These are phyloP conservation scores for Actenoides lindsayi DNA, from an alignment of 2,113 vertebrate species.

Conservation along the genomic window DNA sequence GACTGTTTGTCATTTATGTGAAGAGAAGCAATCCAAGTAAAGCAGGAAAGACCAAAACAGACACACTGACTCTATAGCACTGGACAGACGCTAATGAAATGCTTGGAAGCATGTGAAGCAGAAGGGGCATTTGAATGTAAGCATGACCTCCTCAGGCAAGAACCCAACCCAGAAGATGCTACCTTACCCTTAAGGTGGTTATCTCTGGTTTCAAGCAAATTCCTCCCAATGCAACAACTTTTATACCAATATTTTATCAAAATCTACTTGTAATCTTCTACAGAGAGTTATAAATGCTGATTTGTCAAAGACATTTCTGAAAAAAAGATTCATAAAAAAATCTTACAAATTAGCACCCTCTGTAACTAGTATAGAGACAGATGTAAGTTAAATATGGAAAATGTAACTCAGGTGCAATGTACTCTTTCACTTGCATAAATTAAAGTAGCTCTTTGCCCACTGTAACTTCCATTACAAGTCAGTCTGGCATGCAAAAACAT, in stretches of 20 bases:
- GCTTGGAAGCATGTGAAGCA: accelerated
- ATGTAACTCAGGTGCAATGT: not conserved
- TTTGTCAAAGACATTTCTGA: not conserved
- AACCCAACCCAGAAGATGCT: not conserved
- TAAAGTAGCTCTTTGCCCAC: not conserved
- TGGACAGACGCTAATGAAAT: not conserved
- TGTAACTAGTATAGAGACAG: not conserved
- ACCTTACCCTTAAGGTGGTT: not conserved
- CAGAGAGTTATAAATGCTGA: not conserved
- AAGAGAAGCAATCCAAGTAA: not conserved
- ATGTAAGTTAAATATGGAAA: not conserved
- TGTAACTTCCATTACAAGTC: not conserved
- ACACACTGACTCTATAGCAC: not conserved
- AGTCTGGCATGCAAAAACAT: not conserved
- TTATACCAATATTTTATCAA: not conserved
- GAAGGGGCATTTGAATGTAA: accelerated
- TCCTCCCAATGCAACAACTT: not conserved
- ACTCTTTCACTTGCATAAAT: not conserved
- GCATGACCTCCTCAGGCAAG: not conserved
- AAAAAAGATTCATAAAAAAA: not conserved
- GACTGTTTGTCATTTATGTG: accelerated
- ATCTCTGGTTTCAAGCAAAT: conserved; percentile 3
- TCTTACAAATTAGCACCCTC: not conserved
- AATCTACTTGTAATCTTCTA: not conserved
- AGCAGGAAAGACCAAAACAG: not conserved